phyloP scores from a whole-genome alignment of 92 coral and sea anemone genomes.

The Parazoanthus atlanticus region DNA sequence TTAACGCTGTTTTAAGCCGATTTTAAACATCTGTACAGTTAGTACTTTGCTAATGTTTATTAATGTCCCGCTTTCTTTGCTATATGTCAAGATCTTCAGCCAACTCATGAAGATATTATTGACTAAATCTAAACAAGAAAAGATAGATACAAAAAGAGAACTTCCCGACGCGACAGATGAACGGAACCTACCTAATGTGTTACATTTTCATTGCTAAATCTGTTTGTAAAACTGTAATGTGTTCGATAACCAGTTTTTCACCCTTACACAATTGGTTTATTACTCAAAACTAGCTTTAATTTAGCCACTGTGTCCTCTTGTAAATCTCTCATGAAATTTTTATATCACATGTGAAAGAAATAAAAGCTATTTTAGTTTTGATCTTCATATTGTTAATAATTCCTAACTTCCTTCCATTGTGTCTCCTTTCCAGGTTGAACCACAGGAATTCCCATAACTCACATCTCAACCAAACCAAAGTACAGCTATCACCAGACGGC shows the following conservation, averaged over 20 bases:
- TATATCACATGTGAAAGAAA: conserved; percentile 31
- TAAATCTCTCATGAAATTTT: conserved; percentile 31
- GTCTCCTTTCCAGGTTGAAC: conserved; percentile 50
- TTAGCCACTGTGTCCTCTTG: conserved; percentile 13
- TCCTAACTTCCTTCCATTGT: conserved; percentile 44
- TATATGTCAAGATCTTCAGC: background rate
- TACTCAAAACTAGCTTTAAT: background rate
- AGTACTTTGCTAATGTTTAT: background rate
- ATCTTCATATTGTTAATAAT: conserved; percentile 27
- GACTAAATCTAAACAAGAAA: background rate
- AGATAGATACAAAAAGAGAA: background rate
- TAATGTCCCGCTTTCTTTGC: background rate
- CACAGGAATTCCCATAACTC: conserved; percentile 62
- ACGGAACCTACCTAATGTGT: background rate
- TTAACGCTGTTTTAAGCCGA: conserved; percentile 26
- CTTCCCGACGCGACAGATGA: conserved; percentile 17
- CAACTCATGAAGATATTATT: background rate
- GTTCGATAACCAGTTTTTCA: background rate
- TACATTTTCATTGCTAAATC: conserved; percentile 1
- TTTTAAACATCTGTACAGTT: background rate
- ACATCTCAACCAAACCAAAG: conserved; percentile 66
- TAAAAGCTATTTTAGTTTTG: conserved; percentile 1
- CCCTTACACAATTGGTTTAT: conserved; percentile 2
- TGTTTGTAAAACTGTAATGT: background rate
- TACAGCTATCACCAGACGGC: conserved; percentile 82